Base-by-base conservation (phyloP, 1,140 invertebrate species). In the Plutomurus gul region DNA sequence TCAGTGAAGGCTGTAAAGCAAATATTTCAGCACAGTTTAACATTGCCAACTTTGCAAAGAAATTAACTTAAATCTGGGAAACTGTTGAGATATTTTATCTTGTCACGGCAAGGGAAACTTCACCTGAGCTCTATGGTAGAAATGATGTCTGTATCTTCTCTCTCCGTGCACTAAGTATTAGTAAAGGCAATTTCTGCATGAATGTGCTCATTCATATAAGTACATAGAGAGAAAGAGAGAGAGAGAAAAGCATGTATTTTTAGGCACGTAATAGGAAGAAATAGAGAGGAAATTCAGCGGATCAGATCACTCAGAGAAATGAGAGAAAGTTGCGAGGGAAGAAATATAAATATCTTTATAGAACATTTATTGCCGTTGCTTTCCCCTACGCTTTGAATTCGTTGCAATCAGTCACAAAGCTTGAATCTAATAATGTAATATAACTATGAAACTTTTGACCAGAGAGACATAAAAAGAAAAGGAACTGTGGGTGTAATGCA, bases 261-360 rank as follows among this genome's bases (percentile, higher is more conserved):
- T n/a, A n/a, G n/a, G n/a, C n/a, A n/a, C n/a, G n/a, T n/a, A n/a
- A n/a, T n/a, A n/a, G n/a, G n/a, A n/a, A n/a, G n/a, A n/a, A n/a
- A n/a, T n/a, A n/a, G n/a, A n/a, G n/a, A 33, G 27, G 27, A 60
- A 60, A 60, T 30, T 36, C 22, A 33, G 30, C 51, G 51, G 56
- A 65, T 65, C 56, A 65, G 56, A 65, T 65, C 56, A 65, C 56
- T 65, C 56, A 65, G 27, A 65, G 56, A 65, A 65, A 65, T 65
- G 56, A 65, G 56, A 65, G 56, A 65, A 43, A 65, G 56, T 65
- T 65, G n/a, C n/a, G n/a, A 65, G 56, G 16, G 36, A 65, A 65
- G 56, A 65, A 65, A 65, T 65, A 65, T 65, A 65, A 65, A 65
- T 65, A 65, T 65, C 56, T 65, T 65, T 65, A 65, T 65, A 65